Evolutionary conservation across 2,113 vertebrate species (phyloP).

Genomic region (Podarcis raffonei): DNA sequence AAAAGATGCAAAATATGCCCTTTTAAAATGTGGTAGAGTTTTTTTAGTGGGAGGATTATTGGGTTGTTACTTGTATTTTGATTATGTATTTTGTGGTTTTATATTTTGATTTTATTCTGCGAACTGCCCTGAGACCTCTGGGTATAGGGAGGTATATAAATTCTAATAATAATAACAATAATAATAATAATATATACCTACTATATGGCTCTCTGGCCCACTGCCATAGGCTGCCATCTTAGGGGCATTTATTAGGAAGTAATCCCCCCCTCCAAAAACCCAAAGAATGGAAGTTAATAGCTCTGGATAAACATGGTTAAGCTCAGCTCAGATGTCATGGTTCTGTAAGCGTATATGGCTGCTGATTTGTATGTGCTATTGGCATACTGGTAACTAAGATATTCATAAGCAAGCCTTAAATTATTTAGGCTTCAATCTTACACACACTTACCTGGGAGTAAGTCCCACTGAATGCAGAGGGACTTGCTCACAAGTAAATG

Average conservation of each 20-base stretch:
- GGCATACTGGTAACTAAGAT: background rate
- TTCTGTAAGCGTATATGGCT: constrained; percentile 38
- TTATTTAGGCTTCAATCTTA: background rate
- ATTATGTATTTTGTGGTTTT: too few species aligned
- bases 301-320: background rate
- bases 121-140: too few species aligned
- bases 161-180: too few species aligned
- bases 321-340: background rate
- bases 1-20: constrained; percentile 13
- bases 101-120: too few species aligned
- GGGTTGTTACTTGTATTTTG: too few species aligned
- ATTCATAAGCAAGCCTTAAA: background rate
- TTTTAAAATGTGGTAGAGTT: too few species aligned
- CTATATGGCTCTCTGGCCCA: too few species aligned
- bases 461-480: background rate
- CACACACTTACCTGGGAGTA: background rate
- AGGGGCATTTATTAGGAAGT: background rate
- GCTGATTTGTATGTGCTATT: constrained; percentile 1
- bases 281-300: background rate
- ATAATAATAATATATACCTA: too few species aligned
- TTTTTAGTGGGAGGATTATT: too few species aligned
- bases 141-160: too few species aligned
- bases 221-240: background rate
- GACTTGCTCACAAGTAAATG: background rate
- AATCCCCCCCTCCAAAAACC: background rate